Evolutionary conservation across 2,113 vertebrate genomes (phyloP).

Genomic region (Bagarius yarrelli): DNA sequence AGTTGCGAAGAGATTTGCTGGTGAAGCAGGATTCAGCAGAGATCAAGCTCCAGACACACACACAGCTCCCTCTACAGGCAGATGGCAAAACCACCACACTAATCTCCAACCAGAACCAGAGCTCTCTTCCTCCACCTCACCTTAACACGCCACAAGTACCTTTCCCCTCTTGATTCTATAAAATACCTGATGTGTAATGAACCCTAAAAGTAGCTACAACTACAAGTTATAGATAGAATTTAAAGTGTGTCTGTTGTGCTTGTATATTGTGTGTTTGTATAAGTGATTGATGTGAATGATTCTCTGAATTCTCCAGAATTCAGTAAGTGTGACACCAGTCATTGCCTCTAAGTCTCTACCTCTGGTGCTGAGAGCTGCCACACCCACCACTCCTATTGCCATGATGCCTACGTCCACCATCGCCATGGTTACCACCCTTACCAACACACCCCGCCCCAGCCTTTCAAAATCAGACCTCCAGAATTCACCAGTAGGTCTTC

Average conservation of each 20-base stretch:
- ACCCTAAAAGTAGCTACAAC: neutral
- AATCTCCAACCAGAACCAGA: constrained; percentile 50
- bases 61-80: constrained; percentile 42
- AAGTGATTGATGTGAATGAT: neutral
- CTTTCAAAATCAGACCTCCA: constrained; percentile 78
- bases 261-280: neutral
- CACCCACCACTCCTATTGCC: constrained; percentile 83
- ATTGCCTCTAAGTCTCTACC: constrained; percentile 91
- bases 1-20: constrained; percentile 60
- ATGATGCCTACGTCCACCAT: constrained; percentile 86
- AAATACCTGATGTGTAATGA: neutral
- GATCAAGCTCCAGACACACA: constrained; percentile 48
- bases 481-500: constrained; percentile 83
- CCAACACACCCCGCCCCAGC: constrained; percentile 81
- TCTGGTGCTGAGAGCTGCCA: constrained; percentile 91
- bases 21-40: constrained; percentile 59
- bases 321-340: constrained; percentile 84
- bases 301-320: constrained; percentile 84
- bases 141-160: constrained; percentile 54
- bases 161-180: neutral
- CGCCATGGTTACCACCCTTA: constrained; percentile 88
- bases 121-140: constrained; percentile 49
- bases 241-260: neutral
- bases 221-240: neutral
- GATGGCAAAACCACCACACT: constrained; percentile 50